Evolutionary conservation across 2,797 vertebrate genomes (phyloP).

Genomic region (Halcyon smyrnensis): DNA sequence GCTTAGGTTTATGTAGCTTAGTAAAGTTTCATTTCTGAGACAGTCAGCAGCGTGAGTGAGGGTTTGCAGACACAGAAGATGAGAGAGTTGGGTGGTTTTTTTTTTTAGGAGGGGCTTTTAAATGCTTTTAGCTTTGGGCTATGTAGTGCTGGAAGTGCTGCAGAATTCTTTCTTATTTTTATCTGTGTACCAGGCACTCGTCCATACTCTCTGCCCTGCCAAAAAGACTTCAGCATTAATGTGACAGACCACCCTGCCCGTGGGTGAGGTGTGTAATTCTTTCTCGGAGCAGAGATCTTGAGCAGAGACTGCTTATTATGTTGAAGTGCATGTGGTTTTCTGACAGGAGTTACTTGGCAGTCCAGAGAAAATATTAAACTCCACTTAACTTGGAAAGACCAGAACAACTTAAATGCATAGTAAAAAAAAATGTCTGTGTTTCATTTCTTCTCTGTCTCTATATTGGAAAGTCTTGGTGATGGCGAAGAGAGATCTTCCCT

Average conservation of each 20-base stretch:
- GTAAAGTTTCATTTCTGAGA: not conserved
- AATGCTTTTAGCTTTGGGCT: constrained; percentile 36
- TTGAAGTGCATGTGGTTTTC: constrained; percentile 71
- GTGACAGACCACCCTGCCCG: constrained; percentile 73
- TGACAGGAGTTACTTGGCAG: constrained; percentile 68
- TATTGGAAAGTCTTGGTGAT: not conserved
- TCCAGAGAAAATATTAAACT: constrained; percentile 63
- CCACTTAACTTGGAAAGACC: constrained; percentile 58
- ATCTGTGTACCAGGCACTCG: constrained; percentile 49
- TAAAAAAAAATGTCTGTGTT: constrained; percentile 32
- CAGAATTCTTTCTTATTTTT: constrained; percentile 47
- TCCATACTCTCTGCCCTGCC: constrained; percentile 58
- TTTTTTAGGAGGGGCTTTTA: not conserved
- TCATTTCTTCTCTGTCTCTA: constrained; percentile 3
- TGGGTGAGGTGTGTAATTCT: constrained; percentile 69
- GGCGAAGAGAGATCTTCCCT: not conserved
- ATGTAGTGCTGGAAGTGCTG: constrained; percentile 33
- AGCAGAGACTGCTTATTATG: constrained; percentile 71
- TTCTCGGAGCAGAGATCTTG: constrained; percentile 49
- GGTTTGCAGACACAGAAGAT: not conserved
- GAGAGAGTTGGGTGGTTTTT: not conserved
- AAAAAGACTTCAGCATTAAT: constrained; percentile 56
- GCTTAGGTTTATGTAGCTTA: not conserved
- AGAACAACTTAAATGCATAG: constrained; percentile 8
- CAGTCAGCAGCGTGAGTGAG: not conserved